Evolutionary conservation across 2,797 vertebrate species (phyloP).

Genomic region (Champsocephalus esox): DNA sequence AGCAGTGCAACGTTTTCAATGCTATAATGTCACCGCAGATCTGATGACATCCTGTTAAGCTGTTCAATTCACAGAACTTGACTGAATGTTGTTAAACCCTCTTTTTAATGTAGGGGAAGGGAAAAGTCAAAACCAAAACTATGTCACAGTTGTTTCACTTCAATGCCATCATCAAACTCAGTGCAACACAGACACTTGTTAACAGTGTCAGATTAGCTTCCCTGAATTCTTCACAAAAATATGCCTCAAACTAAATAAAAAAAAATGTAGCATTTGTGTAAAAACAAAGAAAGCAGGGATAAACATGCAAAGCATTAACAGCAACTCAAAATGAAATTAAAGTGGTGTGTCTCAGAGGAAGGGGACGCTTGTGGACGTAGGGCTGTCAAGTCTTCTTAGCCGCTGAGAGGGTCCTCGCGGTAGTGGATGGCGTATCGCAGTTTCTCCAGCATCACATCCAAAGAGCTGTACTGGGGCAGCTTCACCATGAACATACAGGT

Average conservation of each 20-base stretch:
- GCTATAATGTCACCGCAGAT: constrained; percentile 19
- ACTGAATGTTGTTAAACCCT: constrained; percentile 39
- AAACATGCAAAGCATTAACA: constrained; percentile 52
- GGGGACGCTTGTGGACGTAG: constrained; percentile 4
- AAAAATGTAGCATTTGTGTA: constrained; percentile 56
- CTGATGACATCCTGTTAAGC: constrained; percentile 37
- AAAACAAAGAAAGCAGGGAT: constrained; percentile 42
- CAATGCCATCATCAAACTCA: constrained; percentile 66
- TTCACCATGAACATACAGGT: constrained; percentile 99
- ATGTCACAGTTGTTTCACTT: constrained; percentile 66
- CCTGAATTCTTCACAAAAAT: constrained; percentile 62
- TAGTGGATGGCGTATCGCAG: constrained; percentile 98
- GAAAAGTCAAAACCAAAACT: constrained; percentile 17
- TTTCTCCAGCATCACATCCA: constrained; percentile 97
- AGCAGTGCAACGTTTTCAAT: constrained; percentile 26
- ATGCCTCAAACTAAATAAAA: constrained; percentile 39
- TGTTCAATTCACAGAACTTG: constrained; percentile 62
- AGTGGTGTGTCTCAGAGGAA: constrained; percentile 30
- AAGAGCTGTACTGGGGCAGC: constrained; percentile 95
- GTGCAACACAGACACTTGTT: constrained; percentile 65
- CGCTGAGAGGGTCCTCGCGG: constrained; percentile 97
- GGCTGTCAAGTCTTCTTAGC: constrained; percentile 82
- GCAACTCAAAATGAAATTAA: constrained; percentile 42
- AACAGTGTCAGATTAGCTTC: constrained; percentile 58
- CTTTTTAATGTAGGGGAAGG: constrained; percentile 23